Base-by-base conservation (phyloP, 2,797 vertebrate genomes). In the Molossus molossus region DNA sequence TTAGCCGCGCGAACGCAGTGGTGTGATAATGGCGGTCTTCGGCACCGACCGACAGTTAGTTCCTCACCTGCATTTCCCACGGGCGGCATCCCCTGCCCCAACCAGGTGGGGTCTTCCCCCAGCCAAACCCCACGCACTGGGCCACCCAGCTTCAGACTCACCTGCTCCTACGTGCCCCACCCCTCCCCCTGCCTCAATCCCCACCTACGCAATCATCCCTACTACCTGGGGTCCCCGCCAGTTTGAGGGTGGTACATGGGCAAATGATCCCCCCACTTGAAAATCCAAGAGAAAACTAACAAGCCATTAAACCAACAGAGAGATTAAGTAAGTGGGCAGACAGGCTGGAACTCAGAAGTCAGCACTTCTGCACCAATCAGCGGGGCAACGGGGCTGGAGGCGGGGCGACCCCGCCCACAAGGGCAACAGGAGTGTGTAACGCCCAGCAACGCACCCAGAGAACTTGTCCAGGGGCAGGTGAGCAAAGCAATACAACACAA, bases 11-110 rank as follows among this genome's bases (percentile, higher is more conserved):
- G 3, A 23, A 55, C 3, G 0, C 37, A 14, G 3, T 1, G 1
- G 1, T 13, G 1, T 20, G 73, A 37, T 3, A 0, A 0, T 3
- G 14, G 8, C n/a, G 21, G 37, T 40, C 23, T 27, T 4, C 27
- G 14, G 33, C 18, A 57, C 29, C 17, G 33, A 45, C 6, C 4
- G 40, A 45, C 40, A 45, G 6, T 6, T 45, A 45, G 6, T 6
- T 45, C 40, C 40, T 45, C 40, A 45, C 40, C 40, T 45, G 40
- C 40, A 45, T 45, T 45, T 3, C 40, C 40, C 40, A 53, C 2
- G 73, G 58, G 37, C 17, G 45, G 7, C 15, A 58, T 18, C 9
- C 40, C 50, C n/a, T 37, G 10, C 65, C 20, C 18, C 9, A n/a
- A 25, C 0, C n/a, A 5, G 20, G 5, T 3, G 8, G 17, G 48